A percentile compares a stretch with the other conserved stretches of the same genome.
phyloP scores from a whole-genome alignment of 1,140 invertebrate genomes.

The Apis florea region DNA sequence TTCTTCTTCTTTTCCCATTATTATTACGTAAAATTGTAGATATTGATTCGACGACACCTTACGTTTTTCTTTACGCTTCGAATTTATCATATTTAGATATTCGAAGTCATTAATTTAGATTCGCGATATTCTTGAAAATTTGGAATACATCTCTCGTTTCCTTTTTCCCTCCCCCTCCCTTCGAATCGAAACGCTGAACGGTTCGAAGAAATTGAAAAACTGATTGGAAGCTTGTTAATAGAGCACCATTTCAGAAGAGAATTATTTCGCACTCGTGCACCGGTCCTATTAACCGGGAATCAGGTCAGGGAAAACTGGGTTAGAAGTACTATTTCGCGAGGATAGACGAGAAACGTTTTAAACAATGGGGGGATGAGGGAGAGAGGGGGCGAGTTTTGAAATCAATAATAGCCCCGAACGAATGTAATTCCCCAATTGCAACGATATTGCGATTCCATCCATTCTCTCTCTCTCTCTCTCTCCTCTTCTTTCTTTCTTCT shows the following conservation, averaged over 20 bases:
- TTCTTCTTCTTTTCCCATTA: no score
- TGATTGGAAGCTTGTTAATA: conserved; percentile 34
- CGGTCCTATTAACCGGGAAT: conserved; percentile 34
- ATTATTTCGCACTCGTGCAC: conserved; percentile 38
- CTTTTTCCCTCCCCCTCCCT: no score
- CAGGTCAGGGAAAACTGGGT: conserved; percentile 38
- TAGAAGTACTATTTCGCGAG: conserved; percentile 29
- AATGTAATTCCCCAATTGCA: not conserved
- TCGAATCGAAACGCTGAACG: not conserved
- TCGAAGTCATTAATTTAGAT: no score
- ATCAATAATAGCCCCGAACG: conserved; percentile 19
- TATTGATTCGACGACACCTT: no score
- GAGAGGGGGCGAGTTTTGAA: not conserved
- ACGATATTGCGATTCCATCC: not conserved
- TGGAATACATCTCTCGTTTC: not conserved
- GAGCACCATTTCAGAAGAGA: conserved; percentile 15
- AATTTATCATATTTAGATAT: no score
- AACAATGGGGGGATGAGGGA: conserved; percentile 4
- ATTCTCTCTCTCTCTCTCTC: not conserved
- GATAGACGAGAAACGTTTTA: conserved; percentile 16
- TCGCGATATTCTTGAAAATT: no score
- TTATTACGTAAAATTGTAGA: no score
- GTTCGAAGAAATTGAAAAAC: conserved; percentile 22
- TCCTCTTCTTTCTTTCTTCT: no score
- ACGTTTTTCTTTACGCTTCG: no score